phyloP scores from a whole-genome alignment of 2,797 vertebrate species.

The Agapornis canus region DNA sequence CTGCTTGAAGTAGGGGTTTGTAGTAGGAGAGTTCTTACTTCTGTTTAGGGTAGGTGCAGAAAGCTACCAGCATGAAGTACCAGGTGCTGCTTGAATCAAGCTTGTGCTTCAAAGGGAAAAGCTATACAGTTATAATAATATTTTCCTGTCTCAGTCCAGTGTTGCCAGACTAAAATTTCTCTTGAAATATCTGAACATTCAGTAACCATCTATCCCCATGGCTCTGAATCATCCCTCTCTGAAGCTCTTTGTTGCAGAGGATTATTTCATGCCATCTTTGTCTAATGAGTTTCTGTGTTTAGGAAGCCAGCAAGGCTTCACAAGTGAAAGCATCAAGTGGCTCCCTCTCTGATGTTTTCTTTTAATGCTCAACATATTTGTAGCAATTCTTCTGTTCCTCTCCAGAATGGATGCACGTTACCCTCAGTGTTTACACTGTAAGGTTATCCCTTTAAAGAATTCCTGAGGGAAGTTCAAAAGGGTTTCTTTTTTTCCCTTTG shows the following conservation, averaged over 20 bases:
- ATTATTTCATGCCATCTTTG: conserved; percentile 29
- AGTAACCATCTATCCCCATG: not conserved
- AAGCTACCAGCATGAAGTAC: not conserved
- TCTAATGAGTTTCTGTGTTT: conserved; percentile 55
- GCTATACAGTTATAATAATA: not conserved
- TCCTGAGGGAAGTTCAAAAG: conserved; percentile 78
- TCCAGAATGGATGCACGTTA: conserved; percentile 44
- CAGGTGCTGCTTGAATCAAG: not conserved
- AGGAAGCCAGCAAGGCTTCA: not conserved
- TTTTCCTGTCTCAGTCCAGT: not conserved
- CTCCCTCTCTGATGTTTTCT: conserved; percentile 3
- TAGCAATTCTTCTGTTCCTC: conserved; percentile 44
- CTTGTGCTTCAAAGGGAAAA: not conserved
- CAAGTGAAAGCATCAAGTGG: conserved; percentile 21
- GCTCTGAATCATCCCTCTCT: not conserved
- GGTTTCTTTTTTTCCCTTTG: conserved; percentile 71
- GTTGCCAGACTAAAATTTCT: not conserved
- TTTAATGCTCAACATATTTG: conserved; percentile 16
- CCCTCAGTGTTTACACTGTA: conserved; percentile 71
- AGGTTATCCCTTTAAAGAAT: conserved; percentile 82
- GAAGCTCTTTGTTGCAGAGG: not conserved
- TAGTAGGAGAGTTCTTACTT: not conserved
- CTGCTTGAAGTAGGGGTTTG: not conserved
- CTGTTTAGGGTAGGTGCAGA: not conserved
- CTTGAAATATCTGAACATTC: not conserved